A percentile compares a stretch with the other conserved stretches of the same genome.
These are phyloP conservation scores for Xestia rhomboidea DNA, from an alignment of 2,888 invertebrate genomes.

Conservation along the genomic window DNA sequence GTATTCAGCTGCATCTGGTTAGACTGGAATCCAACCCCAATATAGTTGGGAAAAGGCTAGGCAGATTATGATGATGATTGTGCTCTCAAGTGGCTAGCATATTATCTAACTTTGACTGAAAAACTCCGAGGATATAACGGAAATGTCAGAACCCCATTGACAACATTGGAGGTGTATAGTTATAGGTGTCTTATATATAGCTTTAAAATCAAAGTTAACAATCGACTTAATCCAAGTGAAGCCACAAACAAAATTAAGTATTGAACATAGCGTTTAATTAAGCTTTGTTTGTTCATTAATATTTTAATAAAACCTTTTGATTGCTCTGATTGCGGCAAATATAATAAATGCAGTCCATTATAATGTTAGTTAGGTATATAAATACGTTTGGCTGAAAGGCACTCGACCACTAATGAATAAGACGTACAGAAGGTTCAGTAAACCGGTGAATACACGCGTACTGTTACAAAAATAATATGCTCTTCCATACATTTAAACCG, in stretches of 20 bases:
- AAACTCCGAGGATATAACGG: too few species aligned
- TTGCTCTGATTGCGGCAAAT: neutral
- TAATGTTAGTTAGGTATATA: neutral
- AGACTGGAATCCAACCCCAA: too few species aligned
- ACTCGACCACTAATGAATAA: neutral
- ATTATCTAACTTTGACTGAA: too few species aligned
- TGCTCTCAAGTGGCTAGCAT: too few species aligned
- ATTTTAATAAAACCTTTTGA: neutral
- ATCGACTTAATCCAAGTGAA: neutral
- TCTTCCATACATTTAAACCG: too few species aligned
- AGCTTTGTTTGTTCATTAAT: conserved; percentile 12
- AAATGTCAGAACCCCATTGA: too few species aligned
- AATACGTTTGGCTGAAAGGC: neutral
- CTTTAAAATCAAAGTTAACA: neutral
- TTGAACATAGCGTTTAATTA: conserved; percentile 1
- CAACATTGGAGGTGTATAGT: too few species aligned
- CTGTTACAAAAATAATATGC: neutral
- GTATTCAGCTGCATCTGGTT: too few species aligned
- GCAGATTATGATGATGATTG: too few species aligned
- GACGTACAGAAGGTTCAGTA: neutral
- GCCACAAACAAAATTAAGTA: neutral
- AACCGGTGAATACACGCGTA: neutral
- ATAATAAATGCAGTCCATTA: conserved; percentile 21
- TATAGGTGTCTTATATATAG: too few species aligned
- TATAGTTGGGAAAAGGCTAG: too few species aligned